Evolutionary conservation across 2,113 vertebrate genomes (phyloP), one percentile per base, ranked within the genome.

Genomic region (Poeciliopsis retropinna): DNA sequence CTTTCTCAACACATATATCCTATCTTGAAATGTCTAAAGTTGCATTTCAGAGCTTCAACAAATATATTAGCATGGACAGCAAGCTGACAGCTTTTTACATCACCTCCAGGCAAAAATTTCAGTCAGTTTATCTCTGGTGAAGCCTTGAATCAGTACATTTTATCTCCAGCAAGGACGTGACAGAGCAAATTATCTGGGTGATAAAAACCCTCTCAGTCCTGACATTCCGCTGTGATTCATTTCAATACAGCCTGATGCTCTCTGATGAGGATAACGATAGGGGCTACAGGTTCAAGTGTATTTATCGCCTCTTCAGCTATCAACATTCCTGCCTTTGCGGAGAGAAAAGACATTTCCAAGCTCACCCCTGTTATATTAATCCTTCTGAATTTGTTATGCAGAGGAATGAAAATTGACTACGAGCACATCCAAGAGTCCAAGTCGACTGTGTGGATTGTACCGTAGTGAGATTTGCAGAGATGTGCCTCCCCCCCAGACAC

Each of bases 71-170:
- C 44, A 54, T 54, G 72, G 51, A 67, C 51, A 25, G 37, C 7
- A 1, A 64, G 30, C 11, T 67, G 62, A 60, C 41, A 67, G 39
- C 76, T 79, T 75, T 70, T 79, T 13, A 30, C 27, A 31, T 70
- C 10, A 1, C 57, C 69, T 78, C 30, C n/a, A 67, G 60, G 47
- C 72, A 22, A 72, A 75, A 7, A 28, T 51, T 73, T 66, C 5
- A 70, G 51, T 75, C 73, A 60, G 44, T 80, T 71, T 69, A 75
- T 82, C 32, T 57, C 63, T 2, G 13, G 63, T 63, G 67, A 84
- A 73, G 68, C 63, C 64, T 80, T 72, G 30, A 75, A 76, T 76
- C 60, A 68, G 86, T 84, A 79, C 78, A 68, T 88, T 83, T 85
- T 70, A 82, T 85, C 73, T 80, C 68, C 60, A 68, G 73, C 51